These are phyloP conservation scores for Tholera decimalis DNA, from an alignment of 2,888 invertebrate genomes.

Conservation along the genomic window DNA sequence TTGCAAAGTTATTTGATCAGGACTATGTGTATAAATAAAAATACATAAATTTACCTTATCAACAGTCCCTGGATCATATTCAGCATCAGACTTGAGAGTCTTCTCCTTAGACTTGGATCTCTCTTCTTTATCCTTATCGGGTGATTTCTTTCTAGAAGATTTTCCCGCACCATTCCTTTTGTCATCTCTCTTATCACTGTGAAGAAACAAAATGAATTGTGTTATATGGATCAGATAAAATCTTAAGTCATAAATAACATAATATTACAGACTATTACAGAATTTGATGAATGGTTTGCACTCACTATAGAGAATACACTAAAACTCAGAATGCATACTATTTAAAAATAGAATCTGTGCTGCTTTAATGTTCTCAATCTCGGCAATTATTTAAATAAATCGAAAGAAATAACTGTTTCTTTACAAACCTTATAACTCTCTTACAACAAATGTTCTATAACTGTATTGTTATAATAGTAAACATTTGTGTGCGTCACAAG, in stretches of 20 bases:
- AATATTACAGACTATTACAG: neutral
- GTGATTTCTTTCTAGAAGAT: conserved; percentile 90
- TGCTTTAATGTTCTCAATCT: neutral
- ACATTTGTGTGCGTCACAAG: too few relatives aligned
- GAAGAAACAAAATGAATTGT: conserved; percentile 15
- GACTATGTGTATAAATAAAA: neutral
- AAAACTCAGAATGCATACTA: neutral
- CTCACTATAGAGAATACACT: neutral
- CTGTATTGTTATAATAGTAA: too few relatives aligned
- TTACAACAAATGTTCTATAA: too few relatives aligned
- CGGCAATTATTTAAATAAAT: neutral
- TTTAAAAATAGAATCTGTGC: conserved; percentile 4
- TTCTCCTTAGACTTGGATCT: conserved; percentile 92
- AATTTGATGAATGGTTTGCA: neutral
- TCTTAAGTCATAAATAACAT: too few relatives aligned
- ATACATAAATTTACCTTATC: conserved; percentile 92
- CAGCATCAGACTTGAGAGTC: conserved; percentile 91
- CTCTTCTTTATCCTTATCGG: conserved; percentile 85
- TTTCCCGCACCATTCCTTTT: conserved; percentile 92
- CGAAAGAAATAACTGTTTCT: neutral
- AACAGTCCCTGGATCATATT: conserved; percentile 94
- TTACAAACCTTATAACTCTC: too few relatives aligned
- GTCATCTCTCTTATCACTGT: conserved; percentile 92
- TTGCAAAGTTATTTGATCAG: neutral
- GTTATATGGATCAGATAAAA: neutral